Evolutionary conservation across 2,797 vertebrate genomes (phyloP).

Genomic region (Steatocranus sp.): DNA sequence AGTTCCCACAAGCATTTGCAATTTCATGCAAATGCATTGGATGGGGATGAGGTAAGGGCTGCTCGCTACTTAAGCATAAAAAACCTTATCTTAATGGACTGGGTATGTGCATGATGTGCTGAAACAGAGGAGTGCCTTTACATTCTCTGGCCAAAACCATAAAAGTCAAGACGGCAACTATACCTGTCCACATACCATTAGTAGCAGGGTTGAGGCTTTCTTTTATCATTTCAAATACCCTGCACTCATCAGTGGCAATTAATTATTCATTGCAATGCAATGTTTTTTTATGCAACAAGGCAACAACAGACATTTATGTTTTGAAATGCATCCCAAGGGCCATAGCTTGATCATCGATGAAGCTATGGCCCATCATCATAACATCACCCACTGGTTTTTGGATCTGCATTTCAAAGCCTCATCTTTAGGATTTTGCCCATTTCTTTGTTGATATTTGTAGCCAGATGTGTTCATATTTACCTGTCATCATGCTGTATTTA

Average conservation of each 20-base stretch:
- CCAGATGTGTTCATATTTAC: not conserved
- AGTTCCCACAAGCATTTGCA: not conserved
- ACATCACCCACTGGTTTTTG: not conserved
- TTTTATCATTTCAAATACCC: not conserved
- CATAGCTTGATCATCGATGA: not conserved
- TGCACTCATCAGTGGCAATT: not conserved
- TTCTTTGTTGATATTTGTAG: not conserved
- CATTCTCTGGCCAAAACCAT: not conserved
- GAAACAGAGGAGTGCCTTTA: not conserved
- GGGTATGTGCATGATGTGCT: not conserved
- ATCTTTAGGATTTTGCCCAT: not conserved
- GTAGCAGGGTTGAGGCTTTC: not conserved
- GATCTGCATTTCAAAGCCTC: not conserved
- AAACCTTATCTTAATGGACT: not conserved
- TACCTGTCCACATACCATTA: not conserved
- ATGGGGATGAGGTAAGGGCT: not conserved
- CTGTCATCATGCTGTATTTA: not conserved
- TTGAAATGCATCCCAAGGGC: not conserved
- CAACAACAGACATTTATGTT: not conserved
- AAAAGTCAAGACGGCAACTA: not conserved
- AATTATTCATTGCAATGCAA: not conserved
- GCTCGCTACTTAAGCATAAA: not conserved
- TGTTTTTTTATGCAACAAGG: not conserved
- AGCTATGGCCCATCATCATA: accelerated
- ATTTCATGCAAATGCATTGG: not conserved